A percentile compares a stretch with the other conserved stretches of the same genome.
Evolutionary conservation across 1,140 invertebrate genomes (phyloP).

Genomic region (Drosophila fuyamai): DNA sequence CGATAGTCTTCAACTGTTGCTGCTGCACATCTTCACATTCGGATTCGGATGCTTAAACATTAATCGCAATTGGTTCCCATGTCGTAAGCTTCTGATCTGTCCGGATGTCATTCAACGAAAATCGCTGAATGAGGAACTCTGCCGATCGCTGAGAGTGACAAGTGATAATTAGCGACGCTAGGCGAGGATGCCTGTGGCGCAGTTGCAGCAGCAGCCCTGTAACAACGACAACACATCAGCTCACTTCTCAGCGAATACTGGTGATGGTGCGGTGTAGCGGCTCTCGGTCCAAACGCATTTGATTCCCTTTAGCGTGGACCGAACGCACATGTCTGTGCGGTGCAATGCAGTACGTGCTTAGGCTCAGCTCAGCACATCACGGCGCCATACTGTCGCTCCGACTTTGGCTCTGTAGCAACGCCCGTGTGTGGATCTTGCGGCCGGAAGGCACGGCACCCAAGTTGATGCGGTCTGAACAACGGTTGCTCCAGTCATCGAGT

Average conservation of each 20-base stretch:
- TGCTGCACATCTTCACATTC: constrained; percentile 41
- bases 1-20: constrained; percentile 27
- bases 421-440: constrained; percentile 1
- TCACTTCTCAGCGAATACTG: constrained; percentile 70
- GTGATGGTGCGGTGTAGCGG: constrained; percentile 78
- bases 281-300: constrained; percentile 81
- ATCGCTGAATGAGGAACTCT: constrained; percentile 20
- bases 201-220: constrained; percentile 79
- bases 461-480: constrained; percentile 11
- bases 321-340: constrained; percentile 80
- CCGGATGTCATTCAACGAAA: constrained; percentile 1
- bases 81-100: constrained; percentile 50
- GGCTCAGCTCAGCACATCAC: constrained; percentile 28
- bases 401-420: background rate
- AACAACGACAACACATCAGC: constrained; percentile 81
- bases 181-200: constrained; percentile 52
- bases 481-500: constrained; percentile 14
- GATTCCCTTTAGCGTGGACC: constrained; percentile 81
- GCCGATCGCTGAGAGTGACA: constrained; percentile 37
- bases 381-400: constrained; percentile 20
- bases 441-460: constrained; percentile 6
- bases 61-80: constrained; percentile 74
- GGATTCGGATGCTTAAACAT: constrained; percentile 67
- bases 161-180: constrained; percentile 43
- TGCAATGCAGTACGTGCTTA: constrained; percentile 72